Conservation (phyloP, 2,113 vertebrate species). For the Psilopsiagon aurifrons region DNA sequence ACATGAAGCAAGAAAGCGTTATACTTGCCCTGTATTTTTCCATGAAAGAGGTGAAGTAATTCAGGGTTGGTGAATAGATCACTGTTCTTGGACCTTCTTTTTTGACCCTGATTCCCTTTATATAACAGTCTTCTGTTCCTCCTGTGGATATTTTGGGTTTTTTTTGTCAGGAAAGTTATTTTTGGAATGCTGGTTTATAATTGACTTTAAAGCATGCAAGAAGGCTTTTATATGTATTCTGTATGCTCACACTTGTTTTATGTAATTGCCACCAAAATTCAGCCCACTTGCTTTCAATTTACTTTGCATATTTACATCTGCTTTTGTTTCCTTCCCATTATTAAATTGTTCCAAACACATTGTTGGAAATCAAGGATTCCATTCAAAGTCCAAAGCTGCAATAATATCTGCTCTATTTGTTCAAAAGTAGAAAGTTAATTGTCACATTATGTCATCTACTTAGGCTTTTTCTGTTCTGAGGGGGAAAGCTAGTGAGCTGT, state of each 20-base stretch:
- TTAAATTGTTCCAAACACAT: background rate
- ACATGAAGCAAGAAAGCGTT: constrained; percentile 45
- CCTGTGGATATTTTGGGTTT: background rate
- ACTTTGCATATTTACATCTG: background rate
- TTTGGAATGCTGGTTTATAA: constrained; percentile 52
- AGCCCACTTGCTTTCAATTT: background rate
- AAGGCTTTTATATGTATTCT: background rate
- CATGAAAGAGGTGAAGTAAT: constrained; percentile 55
- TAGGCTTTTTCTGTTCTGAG: background rate
- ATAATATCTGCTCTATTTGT: background rate
- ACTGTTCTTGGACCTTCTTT: constrained; percentile 58
- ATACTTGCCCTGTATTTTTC: constrained; percentile 49
- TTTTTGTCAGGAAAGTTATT: constrained; percentile 24
- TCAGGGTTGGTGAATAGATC: constrained; percentile 62
- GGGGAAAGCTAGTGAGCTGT: background rate
- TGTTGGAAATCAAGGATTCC: background rate
- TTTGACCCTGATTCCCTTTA: constrained; percentile 56
- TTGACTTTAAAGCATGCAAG: constrained; percentile 1
- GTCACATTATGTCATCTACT: background rate
- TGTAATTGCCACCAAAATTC: background rate
- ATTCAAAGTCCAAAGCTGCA: background rate
- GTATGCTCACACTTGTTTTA: background rate
- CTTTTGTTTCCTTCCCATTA: background rate
- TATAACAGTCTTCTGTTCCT: constrained; percentile 60
- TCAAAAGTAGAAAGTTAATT: background rate